These are phyloP conservation scores for Anastrepha obliqua DNA, from an alignment of 1,140 invertebrate species.

Conservation along the genomic window DNA sequence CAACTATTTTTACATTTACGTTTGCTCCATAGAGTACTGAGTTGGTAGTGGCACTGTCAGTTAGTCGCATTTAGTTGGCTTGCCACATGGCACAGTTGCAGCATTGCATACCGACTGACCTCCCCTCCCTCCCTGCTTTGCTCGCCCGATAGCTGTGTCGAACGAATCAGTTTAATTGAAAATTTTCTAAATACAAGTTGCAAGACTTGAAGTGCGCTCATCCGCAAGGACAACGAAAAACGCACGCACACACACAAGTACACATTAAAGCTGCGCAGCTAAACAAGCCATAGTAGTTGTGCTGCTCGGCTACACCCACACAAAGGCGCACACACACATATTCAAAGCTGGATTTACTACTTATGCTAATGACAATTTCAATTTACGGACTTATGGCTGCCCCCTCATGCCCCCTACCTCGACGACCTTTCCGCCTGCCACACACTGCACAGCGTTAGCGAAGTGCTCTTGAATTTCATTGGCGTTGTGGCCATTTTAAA, in stretches of 20 bases:
- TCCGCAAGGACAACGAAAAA: slow-evolving; percentile 46
- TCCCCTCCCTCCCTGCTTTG: not conserved
- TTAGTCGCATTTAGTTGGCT: not conserved
- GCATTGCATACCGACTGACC: not conserved
- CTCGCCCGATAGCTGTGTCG: not conserved
- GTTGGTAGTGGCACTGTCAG: too few species aligned
- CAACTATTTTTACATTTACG: not conserved
- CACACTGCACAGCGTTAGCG: not conserved
- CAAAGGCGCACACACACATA: not conserved
- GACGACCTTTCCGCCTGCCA: not conserved
- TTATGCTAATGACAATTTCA: slow-evolving; percentile 50
- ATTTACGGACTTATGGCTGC: slow-evolving; percentile 33
- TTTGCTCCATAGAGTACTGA: not conserved
- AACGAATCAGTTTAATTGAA: slow-evolving; percentile 50
- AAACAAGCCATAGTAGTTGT: not conserved
- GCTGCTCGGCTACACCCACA: not conserved
- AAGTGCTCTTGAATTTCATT: slow-evolving; percentile 24
- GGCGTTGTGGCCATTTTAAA: slow-evolving; percentile 49
- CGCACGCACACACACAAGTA: not conserved
- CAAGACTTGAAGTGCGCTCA: slow-evolving; percentile 36
- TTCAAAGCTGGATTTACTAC: slow-evolving; percentile 16
- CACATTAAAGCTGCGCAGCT: not conserved
- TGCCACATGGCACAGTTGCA: not conserved
- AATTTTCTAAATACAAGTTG: slow-evolving; percentile 46
- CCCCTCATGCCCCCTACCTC: not conserved